These are phyloP conservation scores for Cynoglossus semilaevis DNA, from an alignment of 2,113 vertebrate species.

Conservation along the genomic window DNA sequence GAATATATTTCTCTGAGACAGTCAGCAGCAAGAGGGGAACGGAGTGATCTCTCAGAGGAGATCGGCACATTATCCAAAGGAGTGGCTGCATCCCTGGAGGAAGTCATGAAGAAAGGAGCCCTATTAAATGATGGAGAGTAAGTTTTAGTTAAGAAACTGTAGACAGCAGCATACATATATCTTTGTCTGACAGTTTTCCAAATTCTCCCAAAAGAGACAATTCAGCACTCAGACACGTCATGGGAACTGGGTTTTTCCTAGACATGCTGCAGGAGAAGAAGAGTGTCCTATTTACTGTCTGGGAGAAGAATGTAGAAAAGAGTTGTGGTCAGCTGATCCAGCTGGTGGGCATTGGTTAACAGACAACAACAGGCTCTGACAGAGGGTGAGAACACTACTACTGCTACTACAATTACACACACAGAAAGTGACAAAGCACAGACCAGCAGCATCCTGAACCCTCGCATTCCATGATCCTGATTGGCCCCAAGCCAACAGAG, in stretches of 20 bases:
- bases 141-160: no score
- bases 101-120: no score
- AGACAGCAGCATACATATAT: neutral
- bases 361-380: slow-evolving; percentile 27
- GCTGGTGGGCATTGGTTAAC: slow-evolving; percentile 29
- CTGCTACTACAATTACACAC: neutral
- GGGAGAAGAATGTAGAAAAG: slow-evolving; percentile 37
- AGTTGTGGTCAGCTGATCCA: slow-evolving; percentile 36
- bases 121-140: no score
- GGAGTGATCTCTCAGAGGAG: no score
- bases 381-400: slow-evolving; percentile 12
- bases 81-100: no score
- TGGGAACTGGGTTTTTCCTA: neutral
- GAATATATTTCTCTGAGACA: no score
- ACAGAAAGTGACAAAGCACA: slow-evolving; percentile 32
- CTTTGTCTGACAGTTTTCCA: neutral
- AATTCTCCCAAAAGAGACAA: neutral
- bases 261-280: slow-evolving; percentile 8
- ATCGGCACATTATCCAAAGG: no score
- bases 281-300: slow-evolving; percentile 37
- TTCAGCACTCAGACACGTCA: slow-evolving; percentile 1
- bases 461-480: slow-evolving; percentile 52
- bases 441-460: slow-evolving; percentile 41
- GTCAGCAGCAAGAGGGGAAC: no score
- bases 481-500: slow-evolving; percentile 34